Evolutionary conservation across 1,140 invertebrate species (phyloP).

Genomic region (Zaprionus tsacasi): DNA sequence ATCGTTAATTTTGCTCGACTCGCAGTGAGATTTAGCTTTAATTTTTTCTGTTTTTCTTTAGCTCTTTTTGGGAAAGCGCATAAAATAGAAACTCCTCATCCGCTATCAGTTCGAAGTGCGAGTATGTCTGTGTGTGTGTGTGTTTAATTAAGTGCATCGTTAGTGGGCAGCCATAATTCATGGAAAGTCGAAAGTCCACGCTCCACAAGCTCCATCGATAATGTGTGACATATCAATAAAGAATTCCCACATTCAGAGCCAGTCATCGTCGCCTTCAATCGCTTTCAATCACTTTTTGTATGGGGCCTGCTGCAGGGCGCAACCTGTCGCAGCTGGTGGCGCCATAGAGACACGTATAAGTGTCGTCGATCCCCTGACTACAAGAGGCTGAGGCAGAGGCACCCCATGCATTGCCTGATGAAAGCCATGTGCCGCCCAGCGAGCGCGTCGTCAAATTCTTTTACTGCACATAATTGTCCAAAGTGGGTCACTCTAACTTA

Average conservation of each 20-base stretch:
- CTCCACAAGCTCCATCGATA: conserved; percentile 47
- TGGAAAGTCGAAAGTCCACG: conserved; percentile 60
- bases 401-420: conserved; percentile 41
- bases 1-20: conserved; percentile 39
- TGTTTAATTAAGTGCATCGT: conserved; percentile 62
- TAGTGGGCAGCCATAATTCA: conserved; percentile 69
- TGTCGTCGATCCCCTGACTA: conserved; percentile 23
- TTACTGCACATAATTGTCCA: conserved; percentile 58
- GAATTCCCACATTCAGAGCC: conserved; percentile 52
- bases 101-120: conserved; percentile 29
- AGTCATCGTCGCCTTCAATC: conserved; percentile 32
- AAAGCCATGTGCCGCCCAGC: conserved; percentile 49
- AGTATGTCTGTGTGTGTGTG: conserved; percentile 5
- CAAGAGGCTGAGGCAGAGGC: neutral
- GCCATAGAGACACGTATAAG: conserved; percentile 47
- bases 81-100: conserved; percentile 56
- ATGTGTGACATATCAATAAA: conserved; percentile 79
- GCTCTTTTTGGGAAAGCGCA: conserved; percentile 41
- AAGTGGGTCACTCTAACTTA: conserved; percentile 73
- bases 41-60: conserved; percentile 13
- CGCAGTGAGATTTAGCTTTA: conserved; percentile 7
- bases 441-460: neutral
- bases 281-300: conserved; percentile 8
- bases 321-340: conserved; percentile 34
- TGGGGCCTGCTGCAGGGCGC: conserved; percentile 56